Evolutionary conservation across 2,113 vertebrate species (phyloP).

Genomic region (Daboia siamensis): DNA sequence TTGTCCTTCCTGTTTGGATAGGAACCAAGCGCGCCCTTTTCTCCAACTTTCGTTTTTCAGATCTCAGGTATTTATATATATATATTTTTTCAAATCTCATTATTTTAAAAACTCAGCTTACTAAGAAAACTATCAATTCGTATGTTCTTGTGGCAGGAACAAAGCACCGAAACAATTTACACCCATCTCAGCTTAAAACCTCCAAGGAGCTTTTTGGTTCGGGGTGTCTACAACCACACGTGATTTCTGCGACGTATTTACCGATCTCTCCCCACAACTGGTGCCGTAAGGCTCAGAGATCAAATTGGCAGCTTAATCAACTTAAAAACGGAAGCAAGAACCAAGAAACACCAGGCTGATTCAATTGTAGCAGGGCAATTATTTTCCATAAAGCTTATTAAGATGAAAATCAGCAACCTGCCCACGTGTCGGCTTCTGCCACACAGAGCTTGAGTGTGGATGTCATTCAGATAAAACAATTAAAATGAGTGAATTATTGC

Average conservation of each 20-base stretch:
- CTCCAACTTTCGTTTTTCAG: background rate
- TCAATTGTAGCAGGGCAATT: background rate
- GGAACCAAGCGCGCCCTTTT: background rate
- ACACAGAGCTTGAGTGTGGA: background rate
- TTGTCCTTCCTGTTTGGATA: background rate
- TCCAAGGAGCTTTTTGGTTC: background rate
- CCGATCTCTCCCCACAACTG: background rate
- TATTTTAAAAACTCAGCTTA: background rate
- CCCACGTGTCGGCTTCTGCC: background rate
- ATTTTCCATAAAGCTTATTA: background rate
- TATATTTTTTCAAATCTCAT: background rate
- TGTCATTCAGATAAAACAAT: background rate
- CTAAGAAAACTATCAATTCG: background rate
- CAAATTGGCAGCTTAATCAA: background rate
- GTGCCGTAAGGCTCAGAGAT: background rate
- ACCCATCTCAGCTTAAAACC: background rate
- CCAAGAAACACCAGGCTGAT: background rate
- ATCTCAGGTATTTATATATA: background rate
- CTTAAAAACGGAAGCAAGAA: background rate
- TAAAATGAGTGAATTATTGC: background rate
- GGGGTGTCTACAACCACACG: background rate
- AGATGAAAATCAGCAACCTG: background rate
- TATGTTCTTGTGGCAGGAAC: background rate
- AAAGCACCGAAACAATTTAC: background rate
- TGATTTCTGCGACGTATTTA: background rate